These are phyloP conservation scores for Oncorhynchus kisutch DNA, from an alignment of 2,113 vertebrate species.

Conservation along the genomic window DNA sequence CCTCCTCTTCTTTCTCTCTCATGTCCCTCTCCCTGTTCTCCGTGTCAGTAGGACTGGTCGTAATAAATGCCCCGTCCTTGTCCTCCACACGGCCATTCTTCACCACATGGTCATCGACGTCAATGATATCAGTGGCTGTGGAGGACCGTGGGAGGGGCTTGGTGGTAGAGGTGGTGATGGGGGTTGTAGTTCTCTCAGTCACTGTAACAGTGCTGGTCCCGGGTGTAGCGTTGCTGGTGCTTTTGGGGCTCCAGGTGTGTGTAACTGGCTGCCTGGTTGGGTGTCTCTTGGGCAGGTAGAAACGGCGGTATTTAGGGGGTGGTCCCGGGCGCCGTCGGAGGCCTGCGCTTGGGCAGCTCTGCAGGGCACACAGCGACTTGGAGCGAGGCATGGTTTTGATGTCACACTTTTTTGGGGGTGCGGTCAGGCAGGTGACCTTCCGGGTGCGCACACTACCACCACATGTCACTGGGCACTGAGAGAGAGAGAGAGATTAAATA, in stretches of 20 bases:
- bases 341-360: slow-evolving; percentile 78
- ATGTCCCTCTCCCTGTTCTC: not conserved
- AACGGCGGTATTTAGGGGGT: slow-evolving; percentile 35
- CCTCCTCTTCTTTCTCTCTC: slow-evolving; percentile 1
- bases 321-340: slow-evolving; percentile 59
- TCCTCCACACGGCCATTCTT: slow-evolving; percentile 29
- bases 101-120: slow-evolving; percentile 45
- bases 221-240: not conserved
- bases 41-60: slow-evolving; percentile 12
- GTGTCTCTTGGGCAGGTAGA: slow-evolving; percentile 42
- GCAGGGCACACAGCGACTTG: slow-evolving; percentile 86
- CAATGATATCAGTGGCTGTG: slow-evolving; percentile 40
- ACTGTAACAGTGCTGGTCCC: slow-evolving; percentile 13
- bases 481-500: slow-evolving; percentile 47
- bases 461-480: slow-evolving; percentile 64
- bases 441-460: slow-evolving; percentile 88
- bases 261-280: slow-evolving; percentile 20
- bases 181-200: slow-evolving; percentile 3
- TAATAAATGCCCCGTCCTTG: slow-evolving; percentile 7
- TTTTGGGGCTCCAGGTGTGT: slow-evolving; percentile 24
- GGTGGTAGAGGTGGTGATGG: slow-evolving; percentile 18
- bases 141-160: not conserved
- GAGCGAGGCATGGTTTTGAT: slow-evolving; percentile 82
- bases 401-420: slow-evolving; percentile 74
- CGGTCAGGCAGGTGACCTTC: slow-evolving; percentile 79